Conservation (phyloP, 2,888 invertebrate species). For the Anorthoa munda region DNA sequence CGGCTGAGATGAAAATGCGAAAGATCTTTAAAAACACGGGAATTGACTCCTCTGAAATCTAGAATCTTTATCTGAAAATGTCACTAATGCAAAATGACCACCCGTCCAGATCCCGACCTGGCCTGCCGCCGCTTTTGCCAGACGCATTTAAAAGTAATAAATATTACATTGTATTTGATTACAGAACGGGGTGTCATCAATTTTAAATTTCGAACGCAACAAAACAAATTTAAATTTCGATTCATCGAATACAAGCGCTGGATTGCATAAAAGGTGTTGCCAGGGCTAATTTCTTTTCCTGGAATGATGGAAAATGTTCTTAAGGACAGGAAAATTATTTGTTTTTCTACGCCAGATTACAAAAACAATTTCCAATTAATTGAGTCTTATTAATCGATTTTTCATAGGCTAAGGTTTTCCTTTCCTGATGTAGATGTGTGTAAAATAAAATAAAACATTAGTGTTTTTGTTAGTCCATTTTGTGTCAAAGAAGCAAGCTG, state of each 20-base stretch:
- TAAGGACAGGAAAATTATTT: too few species aligned
- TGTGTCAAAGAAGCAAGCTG: too few species aligned
- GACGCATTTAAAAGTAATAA: slow-evolving; percentile 57
- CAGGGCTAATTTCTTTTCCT: neutral
- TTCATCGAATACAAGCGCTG: slow-evolving; percentile 53
- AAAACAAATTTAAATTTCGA: slow-evolving; percentile 60
- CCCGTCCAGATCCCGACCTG: slow-evolving; percentile 32
- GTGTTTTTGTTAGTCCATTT: too few species aligned
- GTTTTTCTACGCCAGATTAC: neutral
- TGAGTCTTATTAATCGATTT: neutral
- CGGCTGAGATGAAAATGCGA: too few species aligned
- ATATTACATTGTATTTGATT: slow-evolving; percentile 68
- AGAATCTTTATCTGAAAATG: neutral
- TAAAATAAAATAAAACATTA: too few species aligned
- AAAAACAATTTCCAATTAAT: too few species aligned
- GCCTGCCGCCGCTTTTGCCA: slow-evolving; percentile 21
- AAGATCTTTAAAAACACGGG: too few species aligned
- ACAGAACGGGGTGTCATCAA: slow-evolving; percentile 62
- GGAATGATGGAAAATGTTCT: neutral
- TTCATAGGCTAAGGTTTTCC: neutral
- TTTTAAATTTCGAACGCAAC: slow-evolving; percentile 67
- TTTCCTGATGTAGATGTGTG: neutral
- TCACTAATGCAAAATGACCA: slow-evolving; percentile 29
- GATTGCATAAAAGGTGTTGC: slow-evolving; percentile 50
- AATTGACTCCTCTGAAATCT: neutral